A percentile compares a stretch with the other conserved stretches of the same genome.
phyloP scores from a whole-genome alignment of 2,113 vertebrate genomes.

The Athene cunicularia region DNA sequence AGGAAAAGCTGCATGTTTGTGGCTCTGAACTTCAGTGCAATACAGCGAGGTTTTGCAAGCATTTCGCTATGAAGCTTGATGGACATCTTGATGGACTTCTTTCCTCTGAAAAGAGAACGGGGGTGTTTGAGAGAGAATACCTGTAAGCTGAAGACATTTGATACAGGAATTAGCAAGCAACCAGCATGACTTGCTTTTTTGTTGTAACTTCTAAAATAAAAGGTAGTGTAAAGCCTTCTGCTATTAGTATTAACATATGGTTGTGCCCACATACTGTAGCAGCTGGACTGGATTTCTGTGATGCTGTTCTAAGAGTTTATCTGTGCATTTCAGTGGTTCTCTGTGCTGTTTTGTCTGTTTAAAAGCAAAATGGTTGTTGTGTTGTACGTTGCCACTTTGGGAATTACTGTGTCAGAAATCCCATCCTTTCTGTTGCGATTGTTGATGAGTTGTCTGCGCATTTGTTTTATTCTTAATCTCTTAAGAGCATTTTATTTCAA shows the following conservation, averaged over 20 bases:
- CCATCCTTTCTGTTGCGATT: not conserved
- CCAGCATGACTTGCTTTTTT: not conserved
- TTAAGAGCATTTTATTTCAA: not conserved
- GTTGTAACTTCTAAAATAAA: not conserved
- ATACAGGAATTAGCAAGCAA: not conserved
- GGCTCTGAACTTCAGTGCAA: not conserved
- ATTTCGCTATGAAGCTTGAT: not conserved
- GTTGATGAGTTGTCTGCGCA: not conserved
- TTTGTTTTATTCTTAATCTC: not conserved
- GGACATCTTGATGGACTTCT: not conserved
- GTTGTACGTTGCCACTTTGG: not conserved
- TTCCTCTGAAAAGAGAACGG: not conserved
- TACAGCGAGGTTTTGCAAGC: not conserved
- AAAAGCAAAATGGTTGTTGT: not conserved
- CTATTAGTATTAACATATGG: accelerated
- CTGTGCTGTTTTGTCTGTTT: not conserved
- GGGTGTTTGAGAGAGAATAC: not conserved
- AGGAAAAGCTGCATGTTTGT: not conserved
- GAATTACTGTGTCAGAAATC: not conserved
- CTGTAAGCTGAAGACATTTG: not conserved
- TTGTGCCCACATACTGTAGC: not conserved
- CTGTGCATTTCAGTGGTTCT: not conserved
- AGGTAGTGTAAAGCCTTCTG: not conserved
- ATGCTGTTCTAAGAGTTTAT: not conserved
- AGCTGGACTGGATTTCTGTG: not conserved